These are phyloP conservation scores for Speoplatyrhinus poulsoni DNA, from an alignment of 2,113 vertebrate species.

Conservation along the genomic window DNA sequence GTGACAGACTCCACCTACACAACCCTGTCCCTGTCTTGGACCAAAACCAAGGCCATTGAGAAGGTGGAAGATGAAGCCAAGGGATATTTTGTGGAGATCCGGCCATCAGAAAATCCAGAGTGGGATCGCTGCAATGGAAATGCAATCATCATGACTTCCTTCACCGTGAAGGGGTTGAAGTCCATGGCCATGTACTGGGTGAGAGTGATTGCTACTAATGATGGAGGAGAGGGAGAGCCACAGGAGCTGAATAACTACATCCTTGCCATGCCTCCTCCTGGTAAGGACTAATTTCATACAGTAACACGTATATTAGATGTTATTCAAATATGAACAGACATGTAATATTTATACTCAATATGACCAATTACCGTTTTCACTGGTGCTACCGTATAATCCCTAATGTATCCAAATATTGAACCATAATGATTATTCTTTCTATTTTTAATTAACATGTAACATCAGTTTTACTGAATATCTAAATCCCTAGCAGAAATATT, in stretches of 20 bases:
- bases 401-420: no score
- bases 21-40: slow-evolving; percentile 85
- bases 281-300: slow-evolving; percentile 57
- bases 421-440: no score
- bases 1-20: slow-evolving; percentile 83
- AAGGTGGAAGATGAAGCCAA: slow-evolving; percentile 74
- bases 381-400: no score
- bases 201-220: slow-evolving; percentile 77
- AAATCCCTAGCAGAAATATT: no score
- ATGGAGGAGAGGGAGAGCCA: slow-evolving; percentile 76
- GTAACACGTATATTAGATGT: neutral
- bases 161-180: slow-evolving; percentile 82
- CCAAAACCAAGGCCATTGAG: slow-evolving; percentile 68
- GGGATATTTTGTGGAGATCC: slow-evolving; percentile 87
- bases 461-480: no score
- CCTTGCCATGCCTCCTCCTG: slow-evolving; percentile 73
- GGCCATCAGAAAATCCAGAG: slow-evolving; percentile 71
- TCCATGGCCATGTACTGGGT: slow-evolving; percentile 80
- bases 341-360: no score
- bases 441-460: no score
- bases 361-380: no score
- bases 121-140: slow-evolving; percentile 83
- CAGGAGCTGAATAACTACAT: slow-evolving; percentile 74
- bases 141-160: slow-evolving; percentile 66
- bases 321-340: no score